These are phyloP conservation scores for Lepidonotus clava DNA, from an alignment of 2,888 invertebrate genomes.

Conservation along the genomic window DNA sequence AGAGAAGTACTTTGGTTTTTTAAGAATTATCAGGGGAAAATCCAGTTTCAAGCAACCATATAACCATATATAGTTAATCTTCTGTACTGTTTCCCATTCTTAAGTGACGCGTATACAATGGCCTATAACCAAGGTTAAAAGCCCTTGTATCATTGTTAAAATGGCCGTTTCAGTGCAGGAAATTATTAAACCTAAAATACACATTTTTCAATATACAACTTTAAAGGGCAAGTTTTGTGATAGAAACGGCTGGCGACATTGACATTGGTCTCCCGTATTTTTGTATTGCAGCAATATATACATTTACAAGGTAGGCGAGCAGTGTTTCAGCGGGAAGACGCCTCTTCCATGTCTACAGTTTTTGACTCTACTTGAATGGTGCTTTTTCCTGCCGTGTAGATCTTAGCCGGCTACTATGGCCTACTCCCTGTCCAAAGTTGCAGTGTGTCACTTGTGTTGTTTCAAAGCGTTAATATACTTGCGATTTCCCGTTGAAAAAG, in stretches of 20 bases:
- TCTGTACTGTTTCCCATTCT: too few species aligned
- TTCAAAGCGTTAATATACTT: neutral
- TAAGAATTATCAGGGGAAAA: too few species aligned
- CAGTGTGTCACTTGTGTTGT: neutral
- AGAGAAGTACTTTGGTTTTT: too few species aligned
- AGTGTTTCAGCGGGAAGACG: neutral
- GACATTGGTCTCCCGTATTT: conserved; percentile 44
- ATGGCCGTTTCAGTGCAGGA: too few species aligned
- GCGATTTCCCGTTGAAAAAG: conserved; percentile 21
- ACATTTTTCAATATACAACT: too few species aligned
- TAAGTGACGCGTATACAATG: too few species aligned
- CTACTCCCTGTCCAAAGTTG: neutral
- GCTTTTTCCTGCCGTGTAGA: neutral
- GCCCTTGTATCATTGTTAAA: too few species aligned
- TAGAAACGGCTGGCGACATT: conserved; percentile 48
- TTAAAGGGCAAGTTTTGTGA: conserved; percentile 45
- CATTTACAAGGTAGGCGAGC: conserved; percentile 1
- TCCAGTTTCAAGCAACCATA: too few species aligned
- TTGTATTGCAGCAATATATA: conserved; percentile 53
- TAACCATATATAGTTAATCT: too few species aligned
- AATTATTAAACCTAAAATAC: too few species aligned
- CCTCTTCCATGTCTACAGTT: neutral
- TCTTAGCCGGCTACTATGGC: neutral
- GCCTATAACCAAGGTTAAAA: too few species aligned
- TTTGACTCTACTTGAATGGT: neutral